Conservation (phyloP, 1,140 invertebrate genomes). For the Oryctes rhinoceros region DNA sequence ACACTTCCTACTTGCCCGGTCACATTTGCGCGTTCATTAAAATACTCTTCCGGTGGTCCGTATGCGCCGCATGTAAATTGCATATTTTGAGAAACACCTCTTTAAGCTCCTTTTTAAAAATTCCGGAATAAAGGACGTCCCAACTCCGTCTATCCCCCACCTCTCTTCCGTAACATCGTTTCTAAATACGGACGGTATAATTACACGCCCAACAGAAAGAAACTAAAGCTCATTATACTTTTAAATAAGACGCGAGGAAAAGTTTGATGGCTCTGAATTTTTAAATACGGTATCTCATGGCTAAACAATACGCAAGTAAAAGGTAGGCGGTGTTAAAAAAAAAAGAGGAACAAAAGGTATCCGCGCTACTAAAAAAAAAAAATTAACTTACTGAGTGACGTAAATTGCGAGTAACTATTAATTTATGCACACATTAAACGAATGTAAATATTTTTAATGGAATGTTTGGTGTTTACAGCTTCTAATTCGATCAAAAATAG, state of each 20-base stretch:
- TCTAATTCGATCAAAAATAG: too few relatives aligned
- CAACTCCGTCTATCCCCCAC: neutral
- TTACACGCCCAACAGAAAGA: conserved; percentile 19
- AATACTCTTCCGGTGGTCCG: conserved; percentile 20
- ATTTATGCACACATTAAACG: too few relatives aligned
- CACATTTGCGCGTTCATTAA: conserved; percentile 24
- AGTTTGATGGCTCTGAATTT: conserved; percentile 31
- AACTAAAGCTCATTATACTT: conserved; percentile 35
- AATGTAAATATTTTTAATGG: too few relatives aligned
- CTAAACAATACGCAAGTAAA: conserved; percentile 3
- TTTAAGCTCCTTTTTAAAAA: conserved; percentile 10
- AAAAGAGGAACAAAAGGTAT: neutral
- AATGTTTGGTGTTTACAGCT: too few relatives aligned
- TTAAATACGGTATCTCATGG: conserved; percentile 20
- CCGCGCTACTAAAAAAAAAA: neutral
- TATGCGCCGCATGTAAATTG: conserved; percentile 33
- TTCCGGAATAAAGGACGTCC: conserved; percentile 17
- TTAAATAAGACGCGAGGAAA: conserved; percentile 14
- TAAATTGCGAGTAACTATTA: too few relatives aligned
- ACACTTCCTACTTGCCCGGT: neutral
- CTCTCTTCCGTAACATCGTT: too few relatives aligned
- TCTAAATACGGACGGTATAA: conserved; percentile 17
- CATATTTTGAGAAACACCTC: conserved; percentile 33
- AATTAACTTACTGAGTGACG: neutral
- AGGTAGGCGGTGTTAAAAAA: neutral